Evolutionary conservation across 2,797 vertebrate genomes (phyloP).

Genomic region (Cyprinodon diabolis): DNA sequence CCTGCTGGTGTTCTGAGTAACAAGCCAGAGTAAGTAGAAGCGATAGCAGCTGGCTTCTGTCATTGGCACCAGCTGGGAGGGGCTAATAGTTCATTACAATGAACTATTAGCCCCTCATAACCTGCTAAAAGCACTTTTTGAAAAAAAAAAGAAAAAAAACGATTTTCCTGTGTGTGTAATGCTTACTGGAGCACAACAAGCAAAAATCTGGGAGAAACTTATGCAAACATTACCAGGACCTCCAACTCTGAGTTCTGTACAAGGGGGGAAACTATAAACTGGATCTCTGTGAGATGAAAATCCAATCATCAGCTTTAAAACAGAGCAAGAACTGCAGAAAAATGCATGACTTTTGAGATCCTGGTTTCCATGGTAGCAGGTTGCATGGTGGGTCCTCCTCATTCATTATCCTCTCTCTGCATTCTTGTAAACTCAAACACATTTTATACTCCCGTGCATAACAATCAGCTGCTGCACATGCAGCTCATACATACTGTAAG

Average conservation of each 20-base stretch:
- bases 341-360: neutral
- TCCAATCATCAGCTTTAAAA: neutral
- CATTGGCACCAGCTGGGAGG: neutral
- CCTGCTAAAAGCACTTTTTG: neutral
- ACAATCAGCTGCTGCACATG: neutral
- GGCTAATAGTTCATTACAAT: neutral
- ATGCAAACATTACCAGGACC: neutral
- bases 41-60: neutral
- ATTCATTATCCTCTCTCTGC: constrained; percentile 1
- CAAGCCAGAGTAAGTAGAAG: neutral
- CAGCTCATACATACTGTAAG: neutral
- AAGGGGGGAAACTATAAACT: neutral
- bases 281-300: neutral
- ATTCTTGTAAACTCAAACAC: constrained; percentile 5
- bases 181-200: neutral
- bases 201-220: neutral
- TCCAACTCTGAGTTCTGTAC: neutral
- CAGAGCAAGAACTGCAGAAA: neutral
- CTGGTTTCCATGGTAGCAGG: constrained; percentile 36
- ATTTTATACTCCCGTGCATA: neutral
- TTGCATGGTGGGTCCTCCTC: neutral
- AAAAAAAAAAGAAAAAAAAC: neutral
- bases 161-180: neutral
- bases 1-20: neutral
- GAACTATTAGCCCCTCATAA: neutral